A percentile compares a stretch with the other conserved stretches of the same genome.
Evolutionary conservation across 2,113 vertebrate genomes (phyloP).

Genomic region (Gallinago paraguaiae): DNA sequence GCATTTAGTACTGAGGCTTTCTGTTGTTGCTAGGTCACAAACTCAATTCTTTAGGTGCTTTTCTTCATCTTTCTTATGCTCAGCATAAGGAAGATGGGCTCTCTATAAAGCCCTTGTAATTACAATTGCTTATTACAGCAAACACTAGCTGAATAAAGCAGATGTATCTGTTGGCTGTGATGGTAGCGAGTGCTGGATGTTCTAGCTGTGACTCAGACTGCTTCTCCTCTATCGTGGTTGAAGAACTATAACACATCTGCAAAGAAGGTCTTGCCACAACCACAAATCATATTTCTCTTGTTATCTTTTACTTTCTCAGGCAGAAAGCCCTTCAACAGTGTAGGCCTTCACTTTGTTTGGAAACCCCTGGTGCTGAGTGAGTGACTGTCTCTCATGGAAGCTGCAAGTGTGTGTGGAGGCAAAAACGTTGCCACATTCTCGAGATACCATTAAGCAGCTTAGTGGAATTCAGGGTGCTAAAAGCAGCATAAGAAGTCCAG

Average conservation of each 20-base stretch:
- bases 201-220: background rate
- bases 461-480: background rate
- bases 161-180: background rate
- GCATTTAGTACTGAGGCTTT: background rate
- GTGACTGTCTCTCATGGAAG: background rate
- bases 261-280: background rate
- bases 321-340: background rate
- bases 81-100: background rate
- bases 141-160: background rate
- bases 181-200: background rate
- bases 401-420: background rate
- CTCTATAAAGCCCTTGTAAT: background rate
- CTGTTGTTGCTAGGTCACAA: background rate
- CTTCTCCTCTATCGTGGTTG: background rate
- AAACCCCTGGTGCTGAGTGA: background rate
- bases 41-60: background rate
- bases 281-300: background rate
- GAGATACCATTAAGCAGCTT: background rate
- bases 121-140: background rate
- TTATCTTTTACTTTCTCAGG: background rate
- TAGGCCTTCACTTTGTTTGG: background rate
- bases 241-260: background rate
- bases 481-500: background rate
- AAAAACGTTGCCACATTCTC: fast-evolving
- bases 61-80: background rate